A percentile compares a stretch with the other conserved stretches of the same genome.
Evolutionary conservation across 2,888 invertebrate species (phyloP).

Genomic region (Coremacera marginata): DNA sequence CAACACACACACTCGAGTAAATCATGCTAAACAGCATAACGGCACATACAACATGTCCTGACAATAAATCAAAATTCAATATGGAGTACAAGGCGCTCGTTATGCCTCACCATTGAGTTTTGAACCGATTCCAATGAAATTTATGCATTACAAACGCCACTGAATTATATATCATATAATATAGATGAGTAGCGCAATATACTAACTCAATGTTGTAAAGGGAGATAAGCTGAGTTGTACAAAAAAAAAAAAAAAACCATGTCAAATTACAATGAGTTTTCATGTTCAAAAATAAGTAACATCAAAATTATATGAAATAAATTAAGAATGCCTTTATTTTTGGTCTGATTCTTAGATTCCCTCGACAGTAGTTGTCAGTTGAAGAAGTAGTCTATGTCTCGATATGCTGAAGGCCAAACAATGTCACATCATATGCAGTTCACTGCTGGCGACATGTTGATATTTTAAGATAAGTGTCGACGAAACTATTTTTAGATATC

Average conservation of each 20-base stretch:
- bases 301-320: constrained; percentile 41
- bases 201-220: background rate
- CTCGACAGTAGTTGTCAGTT: too few species aligned
- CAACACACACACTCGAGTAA: constrained; percentile 29
- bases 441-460: background rate
- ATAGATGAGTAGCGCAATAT: background rate
- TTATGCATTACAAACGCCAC: constrained; percentile 37
- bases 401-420: too few species aligned
- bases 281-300: constrained; percentile 39
- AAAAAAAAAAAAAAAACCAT: constrained; percentile 43
- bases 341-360: too few species aligned
- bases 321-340: background rate
- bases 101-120: background rate
- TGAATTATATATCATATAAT: constrained; percentile 16
- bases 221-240: background rate
- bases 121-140: constrained; percentile 25
- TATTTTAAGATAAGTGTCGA: background rate
- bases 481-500: constrained; percentile 3
- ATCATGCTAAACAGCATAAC: background rate
- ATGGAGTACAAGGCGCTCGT: constrained; percentile 53
- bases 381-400: too few species aligned
- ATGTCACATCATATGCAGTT: too few species aligned
- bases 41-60: constrained; percentile 53
- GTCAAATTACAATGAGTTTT: constrained; percentile 51
- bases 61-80: constrained; percentile 62